Evolutionary conservation across 2,113 vertebrate genomes (phyloP).

Genomic region (Chroicocephalus ridibundus): DNA sequence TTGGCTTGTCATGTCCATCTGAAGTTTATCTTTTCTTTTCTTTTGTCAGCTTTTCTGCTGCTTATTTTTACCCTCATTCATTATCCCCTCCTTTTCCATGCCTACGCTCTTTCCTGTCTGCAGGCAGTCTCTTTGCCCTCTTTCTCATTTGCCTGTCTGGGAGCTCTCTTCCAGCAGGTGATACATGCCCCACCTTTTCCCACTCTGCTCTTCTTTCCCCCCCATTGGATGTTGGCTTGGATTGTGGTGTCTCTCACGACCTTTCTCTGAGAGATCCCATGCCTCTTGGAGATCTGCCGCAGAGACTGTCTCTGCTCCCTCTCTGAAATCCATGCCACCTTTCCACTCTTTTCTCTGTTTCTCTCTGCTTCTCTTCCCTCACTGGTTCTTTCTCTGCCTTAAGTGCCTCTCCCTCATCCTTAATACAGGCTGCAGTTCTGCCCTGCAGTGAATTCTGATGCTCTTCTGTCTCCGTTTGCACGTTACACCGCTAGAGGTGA

Average conservation of each 20-base stretch:
- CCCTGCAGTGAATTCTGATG: not conserved
- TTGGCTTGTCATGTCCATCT: not conserved
- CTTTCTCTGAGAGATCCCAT: not conserved
- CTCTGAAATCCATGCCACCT: not conserved
- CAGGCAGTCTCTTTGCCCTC: not conserved
- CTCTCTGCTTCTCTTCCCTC: not conserved
- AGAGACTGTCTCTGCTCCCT: not conserved
- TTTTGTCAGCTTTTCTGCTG: not conserved
- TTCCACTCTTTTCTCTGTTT: not conserved
- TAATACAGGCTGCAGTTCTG: not conserved
- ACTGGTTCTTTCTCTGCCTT: not conserved
- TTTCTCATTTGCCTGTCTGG: not conserved
- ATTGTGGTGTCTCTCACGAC: not conserved
- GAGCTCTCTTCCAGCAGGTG: not conserved
- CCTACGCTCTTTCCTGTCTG: not conserved
- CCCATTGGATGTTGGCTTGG: not conserved
- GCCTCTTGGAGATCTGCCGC: not conserved
- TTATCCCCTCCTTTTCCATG: not conserved
- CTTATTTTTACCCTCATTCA: not conserved
- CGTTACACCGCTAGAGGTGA: not conserved
- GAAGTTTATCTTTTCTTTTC: not conserved
- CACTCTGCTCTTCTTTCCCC: not conserved
- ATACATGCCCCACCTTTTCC: not conserved
- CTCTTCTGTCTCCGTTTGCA: not conserved
- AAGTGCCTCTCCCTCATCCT: not conserved